A percentile compares a stretch with the other conserved stretches of the same genome.
phyloP scores from a whole-genome alignment of 2,888 invertebrate genomes.

The Epinotia brunnichana region DNA sequence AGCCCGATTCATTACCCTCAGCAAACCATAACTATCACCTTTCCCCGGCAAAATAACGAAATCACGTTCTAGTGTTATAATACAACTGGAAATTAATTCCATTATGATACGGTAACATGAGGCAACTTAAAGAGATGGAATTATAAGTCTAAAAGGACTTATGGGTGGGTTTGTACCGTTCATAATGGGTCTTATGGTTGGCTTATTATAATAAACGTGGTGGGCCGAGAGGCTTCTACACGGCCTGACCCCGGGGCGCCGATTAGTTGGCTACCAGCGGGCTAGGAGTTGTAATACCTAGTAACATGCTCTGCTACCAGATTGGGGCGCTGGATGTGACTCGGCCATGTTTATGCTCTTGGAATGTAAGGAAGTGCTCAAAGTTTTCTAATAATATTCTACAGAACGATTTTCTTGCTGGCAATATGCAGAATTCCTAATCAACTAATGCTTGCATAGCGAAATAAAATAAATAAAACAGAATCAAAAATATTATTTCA shows the following conservation, averaged over 20 bases:
- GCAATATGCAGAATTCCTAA: neutral
- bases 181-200: conserved; percentile 61
- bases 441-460: neutral
- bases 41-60: conserved; percentile 37
- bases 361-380: conserved; percentile 8
- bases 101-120: conserved; percentile 49
- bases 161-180: conserved; percentile 40
- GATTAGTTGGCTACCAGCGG: conserved; percentile 76
- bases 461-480: too few relatives aligned
- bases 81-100: conserved; percentile 54
- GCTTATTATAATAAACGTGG: conserved; percentile 82
- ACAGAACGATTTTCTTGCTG: neutral
- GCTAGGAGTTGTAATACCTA: conserved; percentile 63
- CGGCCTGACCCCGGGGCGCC: conserved; percentile 77
- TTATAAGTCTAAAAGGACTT: conserved; percentile 23
- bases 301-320: conserved; percentile 57
- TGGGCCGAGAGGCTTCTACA: conserved; percentile 72
- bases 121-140: conserved; percentile 66
- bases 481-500: too few relatives aligned
- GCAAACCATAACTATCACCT: conserved; percentile 23
- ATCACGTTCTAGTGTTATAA: conserved; percentile 45
- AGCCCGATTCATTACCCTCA: conserved; percentile 33
- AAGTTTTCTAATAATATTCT: neutral
- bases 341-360: conserved; percentile 19
- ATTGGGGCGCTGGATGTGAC: conserved; percentile 55